Base-by-base conservation (phyloP, 2,797 vertebrate genomes). In the Pipistrellus kuhlii region DNA sequence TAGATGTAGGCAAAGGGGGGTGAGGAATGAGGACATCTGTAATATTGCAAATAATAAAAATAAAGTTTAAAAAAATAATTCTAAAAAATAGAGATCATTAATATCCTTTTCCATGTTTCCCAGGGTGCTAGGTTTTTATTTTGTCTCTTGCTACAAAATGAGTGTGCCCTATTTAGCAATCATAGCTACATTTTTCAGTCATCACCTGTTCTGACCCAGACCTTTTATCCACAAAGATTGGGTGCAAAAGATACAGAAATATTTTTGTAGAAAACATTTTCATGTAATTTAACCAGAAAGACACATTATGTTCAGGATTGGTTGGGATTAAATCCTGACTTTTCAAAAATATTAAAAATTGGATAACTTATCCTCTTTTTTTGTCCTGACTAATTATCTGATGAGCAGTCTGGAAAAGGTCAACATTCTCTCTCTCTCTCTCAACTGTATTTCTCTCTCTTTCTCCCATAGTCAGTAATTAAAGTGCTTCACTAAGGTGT, bases 301-400 rank as follows among this genome's bases (percentile, higher is more conserved):
- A 80, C 9, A 90, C 13, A 77, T 53, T 80, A 69, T 82, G 0
- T 91, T 76, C 8, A 68, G 62, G 46, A 81, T 85, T 91, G 23
- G 38, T 75, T 21, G 73, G 88, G 32, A 68, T 55, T 55, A 91
- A 76, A 59, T 77, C 27, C 32, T 66, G 7, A 77, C 44, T 91
- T 84, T 90, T 93, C 7, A 91, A 71, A 68, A 59, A 9, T 68
- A 91, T 94, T 85, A 73, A 85, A 55, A 94, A 68, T 88, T 8
- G 17, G 32, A 53, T 91, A 85, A 78, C 57, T 76, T 80, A 18
- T 23, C 41, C 13, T 44, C n/a, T 25, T 25, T 81, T 90, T 71
- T 30, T 71, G 25, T 72, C 72, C 48, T 90, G 32, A 23, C 32
- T 51, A 66, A 13, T 51, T 15, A 51, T 51, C 23, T 90, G 55